Base-by-base conservation (phyloP, 1,140 invertebrate genomes). In the Diorhabda sublineata region DNA sequence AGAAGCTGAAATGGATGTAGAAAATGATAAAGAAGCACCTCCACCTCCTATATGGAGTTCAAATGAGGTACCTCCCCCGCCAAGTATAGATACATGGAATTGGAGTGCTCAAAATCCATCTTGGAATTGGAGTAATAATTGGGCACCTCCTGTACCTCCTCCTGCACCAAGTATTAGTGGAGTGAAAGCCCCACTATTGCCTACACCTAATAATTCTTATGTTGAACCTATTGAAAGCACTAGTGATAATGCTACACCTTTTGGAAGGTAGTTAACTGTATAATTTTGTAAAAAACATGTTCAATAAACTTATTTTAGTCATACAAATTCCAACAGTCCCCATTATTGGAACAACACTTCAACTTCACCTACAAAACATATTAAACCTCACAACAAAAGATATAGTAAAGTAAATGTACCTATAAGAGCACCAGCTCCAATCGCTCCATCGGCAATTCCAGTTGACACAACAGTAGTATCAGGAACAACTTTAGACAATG, bases 1-100 rank as follows among this genome's bases (percentile, higher is more conserved):
- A 4, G 92, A 93, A 82, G 92, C 91, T 7, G 91, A 91, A 7
- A 94, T 94, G 92, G 92, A 94, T 73, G 89, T 94, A 77, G 90
- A 91, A 77, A 85, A 84, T 41, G 89, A 89, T 71, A 87, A 88
- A n/a, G 87, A 88, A 47, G 82, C 83, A 8, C 67, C 71, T 67
- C 70, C 67, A 65, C 72, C 67, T 73, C 70, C 67, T 64, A 72
- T 64, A 73, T 68, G 78, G 77, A 76, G 74, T 59, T 70, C 71
- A 58, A 44, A 66, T 61, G 70, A 68, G 41, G 80, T 82, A 3
- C 73, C 75, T 26, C 73, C 80, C 1, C 69, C 76, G 58, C 73
- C 75, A 4, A 74, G 68, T 2, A 56, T 64, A 2, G 66, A 74
- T 68, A 60, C 70, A 41, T 64, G 82, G 81, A 74, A 69, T 68